phyloP scores from a whole-genome alignment of 2,888 invertebrate species.

The Watsonalla cultraria region DNA sequence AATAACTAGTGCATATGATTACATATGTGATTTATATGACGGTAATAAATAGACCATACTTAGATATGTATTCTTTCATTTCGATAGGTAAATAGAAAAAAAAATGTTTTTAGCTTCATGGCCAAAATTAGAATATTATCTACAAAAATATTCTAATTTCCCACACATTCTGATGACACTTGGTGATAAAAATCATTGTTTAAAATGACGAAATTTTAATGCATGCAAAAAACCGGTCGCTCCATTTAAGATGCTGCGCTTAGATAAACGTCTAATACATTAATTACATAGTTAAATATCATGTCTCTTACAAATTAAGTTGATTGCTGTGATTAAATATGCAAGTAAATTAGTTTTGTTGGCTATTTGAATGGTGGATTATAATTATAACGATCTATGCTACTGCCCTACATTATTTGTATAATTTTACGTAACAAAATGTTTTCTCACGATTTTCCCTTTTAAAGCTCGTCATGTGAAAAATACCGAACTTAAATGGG shows the following conservation, averaged over 20 bases:
- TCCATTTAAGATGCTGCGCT: neutral
- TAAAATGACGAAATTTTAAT: neutral
- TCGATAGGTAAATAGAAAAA: too few species aligned
- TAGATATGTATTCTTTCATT: too few species aligned
- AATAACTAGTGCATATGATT: too few species aligned
- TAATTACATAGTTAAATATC: too few species aligned
- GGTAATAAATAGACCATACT: too few species aligned
- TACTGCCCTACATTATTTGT: slow-evolving; percentile 11
- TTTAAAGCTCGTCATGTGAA: too few species aligned
- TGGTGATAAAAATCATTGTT: slow-evolving; percentile 1
- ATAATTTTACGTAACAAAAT: too few species aligned
- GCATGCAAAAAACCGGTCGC: neutral
- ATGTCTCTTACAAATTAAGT: neutral
- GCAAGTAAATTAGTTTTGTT: neutral
- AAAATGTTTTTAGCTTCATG: neutral
- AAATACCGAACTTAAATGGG: too few species aligned
- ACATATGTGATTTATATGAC: too few species aligned
- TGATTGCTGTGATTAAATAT: neutral
- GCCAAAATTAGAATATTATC: slow-evolving; percentile 11
- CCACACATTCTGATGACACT: slow-evolving; percentile 15
- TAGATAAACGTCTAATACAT: neutral
- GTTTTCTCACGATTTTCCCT: too few species aligned
- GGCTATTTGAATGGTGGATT: neutral
- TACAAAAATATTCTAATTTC: slow-evolving; percentile 20
- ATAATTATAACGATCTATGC: neutral